A percentile compares a stretch with the other conserved stretches of the same genome.
These are phyloP conservation scores for Hecatera dysodea DNA, from an alignment of 2,888 invertebrate genomes.

Conservation along the genomic window DNA sequence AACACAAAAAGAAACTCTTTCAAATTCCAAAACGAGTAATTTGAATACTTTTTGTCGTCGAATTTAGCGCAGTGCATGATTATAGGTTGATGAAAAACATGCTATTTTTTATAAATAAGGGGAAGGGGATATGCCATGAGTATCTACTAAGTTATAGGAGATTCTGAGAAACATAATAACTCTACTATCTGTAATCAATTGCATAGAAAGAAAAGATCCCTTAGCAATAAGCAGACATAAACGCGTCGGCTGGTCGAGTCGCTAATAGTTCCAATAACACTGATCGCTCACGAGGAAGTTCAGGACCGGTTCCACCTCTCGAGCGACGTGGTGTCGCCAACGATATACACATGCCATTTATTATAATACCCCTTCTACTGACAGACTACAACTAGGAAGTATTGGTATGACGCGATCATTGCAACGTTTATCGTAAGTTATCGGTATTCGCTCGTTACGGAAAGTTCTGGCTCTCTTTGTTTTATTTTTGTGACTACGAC, in stretches of 20 bases:
- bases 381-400: conserved; percentile 81
- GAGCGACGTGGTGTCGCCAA: conserved; percentile 78
- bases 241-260: conserved; percentile 66
- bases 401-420: conserved; percentile 75
- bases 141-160: conserved; percentile 9
- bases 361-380: conserved; percentile 82
- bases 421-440: conserved; percentile 73
- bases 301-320: conserved; percentile 80
- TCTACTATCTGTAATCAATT: conserved; percentile 50
- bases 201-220: conserved; percentile 58
- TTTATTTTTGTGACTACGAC: conserved; percentile 58
- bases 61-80: conserved; percentile 4
- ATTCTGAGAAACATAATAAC: conserved; percentile 44
- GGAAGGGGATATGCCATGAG: background rate
- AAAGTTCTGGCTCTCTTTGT: conserved; percentile 69
- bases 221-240: conserved; percentile 58
- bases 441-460: conserved; percentile 60
- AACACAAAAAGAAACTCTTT: conserved; percentile 26
- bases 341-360: conserved; percentile 82
- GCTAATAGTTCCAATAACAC: conserved; percentile 83
- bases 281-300: conserved; percentile 84
- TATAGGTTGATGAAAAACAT: background rate
- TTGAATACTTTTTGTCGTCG: conserved; percentile 13
- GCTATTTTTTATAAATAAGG: background rate
- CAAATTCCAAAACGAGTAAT: conserved; percentile 30